Evolutionary conservation across 1,140 invertebrate genomes (phyloP), one percentile per base, ranked within the genome.

Genomic region (Lethrus apterus): DNA sequence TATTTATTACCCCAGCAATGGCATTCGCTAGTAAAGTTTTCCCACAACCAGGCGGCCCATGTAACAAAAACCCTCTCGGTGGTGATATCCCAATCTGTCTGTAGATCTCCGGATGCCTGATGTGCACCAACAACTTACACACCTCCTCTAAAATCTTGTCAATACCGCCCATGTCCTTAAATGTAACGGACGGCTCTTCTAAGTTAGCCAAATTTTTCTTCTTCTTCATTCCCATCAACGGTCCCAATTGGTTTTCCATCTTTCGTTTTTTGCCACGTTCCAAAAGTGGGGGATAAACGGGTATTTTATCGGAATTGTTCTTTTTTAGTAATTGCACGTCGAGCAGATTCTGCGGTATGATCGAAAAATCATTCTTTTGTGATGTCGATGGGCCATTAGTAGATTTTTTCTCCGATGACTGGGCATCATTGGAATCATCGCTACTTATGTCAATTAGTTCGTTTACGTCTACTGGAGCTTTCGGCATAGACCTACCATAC

Each of bases 31-130:
- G 66, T 33, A 93, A 72, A 4, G 89, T 93, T 72, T 98, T 97
- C 0, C 92, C 91, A 71, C 87, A 92, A 1, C 93, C 93, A 15
- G 91, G 88, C 7, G 93, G 93, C 0, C 93, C 93, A 70, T 93
- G 88, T 32, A 95, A 70, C 13, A 94, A 69, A 62, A 94, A 81
- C 26, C 93, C 89, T 62, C 83, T 73, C 0, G 89, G 87, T 20
- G 89, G 81, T 44, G 80, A 81, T 50, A 93, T 77, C 7, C 89
- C 89, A 30, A 93, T 67, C 48, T 81, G 73, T 50, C 74, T 72
- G 62, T 87, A 93, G 2, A 93, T 73, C 62, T 91, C 84, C 3
- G 89, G 87, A 63, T 89, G 84, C 55, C 80, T 84, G 58, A 93
- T 78, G 59, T 93, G 89, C 14, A 87, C 71, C 3, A 93, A 65